Conservation (phyloP, 1,140 invertebrate genomes). For the Pseudomyrmex sp. region DNA sequence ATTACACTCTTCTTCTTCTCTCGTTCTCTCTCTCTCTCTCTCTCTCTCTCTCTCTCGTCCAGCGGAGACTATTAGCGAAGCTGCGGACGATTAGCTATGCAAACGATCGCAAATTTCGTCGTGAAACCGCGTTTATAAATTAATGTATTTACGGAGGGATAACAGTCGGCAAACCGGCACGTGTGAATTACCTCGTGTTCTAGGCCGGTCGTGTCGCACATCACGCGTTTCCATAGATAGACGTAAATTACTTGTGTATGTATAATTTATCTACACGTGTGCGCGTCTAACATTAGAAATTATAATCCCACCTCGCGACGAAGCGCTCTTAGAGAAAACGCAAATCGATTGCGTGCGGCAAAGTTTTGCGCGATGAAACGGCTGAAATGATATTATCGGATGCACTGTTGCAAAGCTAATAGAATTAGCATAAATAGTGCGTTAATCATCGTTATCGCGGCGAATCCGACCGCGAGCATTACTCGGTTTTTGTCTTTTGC, state of each 20-base stretch:
- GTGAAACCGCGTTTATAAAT: slow-evolving; percentile 51
- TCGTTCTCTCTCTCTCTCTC: neutral
- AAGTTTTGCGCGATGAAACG: slow-evolving; percentile 15
- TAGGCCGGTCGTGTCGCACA: neutral
- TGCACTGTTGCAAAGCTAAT: slow-evolving; percentile 63
- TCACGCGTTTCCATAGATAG: slow-evolving; percentile 48
- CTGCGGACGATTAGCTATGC: slow-evolving; percentile 10
- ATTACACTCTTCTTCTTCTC: neutral
- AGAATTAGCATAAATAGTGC: slow-evolving; percentile 63
- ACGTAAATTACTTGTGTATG: slow-evolving; percentile 18
- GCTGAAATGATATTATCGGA: slow-evolving; percentile 39
- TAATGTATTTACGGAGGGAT: slow-evolving; percentile 54
- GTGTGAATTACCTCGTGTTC: slow-evolving; percentile 61
- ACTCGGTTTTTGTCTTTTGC: neutral
- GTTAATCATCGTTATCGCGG: slow-evolving; percentile 12
- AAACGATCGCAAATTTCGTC: neutral
- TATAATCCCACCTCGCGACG: slow-evolving; percentile 35
- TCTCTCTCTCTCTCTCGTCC: too few relatives aligned
- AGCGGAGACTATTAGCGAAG: neutral
- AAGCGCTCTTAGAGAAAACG: neutral
- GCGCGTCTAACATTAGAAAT: slow-evolving; percentile 58
- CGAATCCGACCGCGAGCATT: slow-evolving; percentile 16
- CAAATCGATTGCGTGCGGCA: slow-evolving; percentile 13
- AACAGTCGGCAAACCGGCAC: slow-evolving; percentile 45
- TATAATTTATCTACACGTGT: slow-evolving; percentile 8